Evolutionary conservation across 2,113 vertebrate species (phyloP), one percentile per base, ranked within the genome.

Genomic region (Ploceus nigricollis): DNA sequence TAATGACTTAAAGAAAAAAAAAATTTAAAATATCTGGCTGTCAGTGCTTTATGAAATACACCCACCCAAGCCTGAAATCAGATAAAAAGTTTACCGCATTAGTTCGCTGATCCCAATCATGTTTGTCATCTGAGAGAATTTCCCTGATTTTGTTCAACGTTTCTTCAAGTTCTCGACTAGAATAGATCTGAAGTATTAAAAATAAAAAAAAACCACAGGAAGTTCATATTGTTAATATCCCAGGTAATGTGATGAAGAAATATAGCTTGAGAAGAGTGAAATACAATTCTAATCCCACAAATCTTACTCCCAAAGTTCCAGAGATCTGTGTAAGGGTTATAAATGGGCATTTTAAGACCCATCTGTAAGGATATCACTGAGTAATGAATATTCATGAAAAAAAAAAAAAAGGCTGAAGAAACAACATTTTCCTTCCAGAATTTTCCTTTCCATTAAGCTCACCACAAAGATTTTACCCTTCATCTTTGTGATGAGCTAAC

Each of bases 71-170:
- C 12, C 8, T 15, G 11, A 94, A n/a, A 75, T 9, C 56, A 85
- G 47, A 40, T 13, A 20, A 61, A 53, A 93, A 33, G 87, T 95
- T 97, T 98, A 99, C 99, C 91, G 99, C 99, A 37, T 39, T 98
- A 77, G 98, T 97, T 97, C 99, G 98, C 84, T 99, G 99, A 98
- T 99, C 99, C 99, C 99, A 99, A 95, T 99, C 99, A 13, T 99
- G 99, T 96, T 99, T 99, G 97, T 99, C 99, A 94, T 99, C 99
- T 20, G 99, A 99, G 78, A 99, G 98, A 95, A 99, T 98, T 97
- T 99, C 99, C 90, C 99, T 98, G 97, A 99, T 99, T 98, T 99
- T 99, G 97, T 99, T 99, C 94, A 99, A 97, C 35, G 99, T 99
- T 97, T 99, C 99, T 98, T 99, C 99, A 86, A 99, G 98, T 96